A percentile compares a stretch with the other conserved stretches of the same genome.
Conservation (phyloP, 2,888 invertebrate genomes). For the Carcina quercana region DNA sequence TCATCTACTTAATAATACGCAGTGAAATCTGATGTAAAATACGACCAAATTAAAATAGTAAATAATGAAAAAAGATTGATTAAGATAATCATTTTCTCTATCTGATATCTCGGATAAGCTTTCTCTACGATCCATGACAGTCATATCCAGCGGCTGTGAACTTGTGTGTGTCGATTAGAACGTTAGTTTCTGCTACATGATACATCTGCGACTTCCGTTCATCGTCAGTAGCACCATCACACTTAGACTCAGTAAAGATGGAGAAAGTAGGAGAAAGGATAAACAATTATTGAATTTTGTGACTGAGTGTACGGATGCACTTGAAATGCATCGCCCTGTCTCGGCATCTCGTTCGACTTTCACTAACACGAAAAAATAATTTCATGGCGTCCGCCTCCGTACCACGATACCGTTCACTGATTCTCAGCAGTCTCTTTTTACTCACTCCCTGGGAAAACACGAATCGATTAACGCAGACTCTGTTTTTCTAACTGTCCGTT, state of each 20-base stretch:
- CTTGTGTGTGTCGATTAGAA: too few relatives aligned
- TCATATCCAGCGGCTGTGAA: too few relatives aligned
- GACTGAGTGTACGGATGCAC: slow-evolving; percentile 5
- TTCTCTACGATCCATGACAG: too few relatives aligned
- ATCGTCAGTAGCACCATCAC: not conserved
- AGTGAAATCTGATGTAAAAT: too few relatives aligned
- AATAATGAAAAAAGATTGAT: too few relatives aligned
- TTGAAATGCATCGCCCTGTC: slow-evolving; percentile 9
- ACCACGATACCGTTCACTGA: slow-evolving; percentile 46
- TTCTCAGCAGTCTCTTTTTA: slow-evolving; percentile 16
- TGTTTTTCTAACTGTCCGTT: slow-evolving; percentile 23
- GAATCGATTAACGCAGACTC: slow-evolving; percentile 20
- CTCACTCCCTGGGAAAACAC: slow-evolving; percentile 18
- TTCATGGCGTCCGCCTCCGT: slow-evolving; percentile 29
- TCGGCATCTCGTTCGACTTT: slow-evolving; percentile 39
- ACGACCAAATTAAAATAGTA: too few relatives aligned
- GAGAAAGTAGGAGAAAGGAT: not conserved
- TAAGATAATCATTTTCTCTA: too few relatives aligned
- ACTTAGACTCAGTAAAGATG: too few relatives aligned
- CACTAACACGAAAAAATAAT: slow-evolving; percentile 37
- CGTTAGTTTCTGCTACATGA: too few relatives aligned
- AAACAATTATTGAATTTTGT: not conserved
- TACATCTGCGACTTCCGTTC: not conserved
- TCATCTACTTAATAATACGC: too few relatives aligned
- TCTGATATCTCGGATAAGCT: too few relatives aligned